phyloP scores from a whole-genome alignment of 2,888 invertebrate genomes.

The Acholoe squamosa region DNA sequence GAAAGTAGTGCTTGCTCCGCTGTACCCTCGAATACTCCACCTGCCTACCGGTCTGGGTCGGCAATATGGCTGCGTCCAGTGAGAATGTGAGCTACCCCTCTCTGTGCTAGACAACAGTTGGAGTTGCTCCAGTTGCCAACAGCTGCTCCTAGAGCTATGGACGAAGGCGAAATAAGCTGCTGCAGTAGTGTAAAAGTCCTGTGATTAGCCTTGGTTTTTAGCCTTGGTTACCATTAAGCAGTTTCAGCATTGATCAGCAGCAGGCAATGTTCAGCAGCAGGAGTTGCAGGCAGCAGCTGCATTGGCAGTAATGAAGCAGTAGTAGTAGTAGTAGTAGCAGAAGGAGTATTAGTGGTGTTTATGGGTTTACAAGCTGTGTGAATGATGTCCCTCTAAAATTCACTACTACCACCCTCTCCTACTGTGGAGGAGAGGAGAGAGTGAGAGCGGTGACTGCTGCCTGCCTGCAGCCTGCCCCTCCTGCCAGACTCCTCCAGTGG shows the following conservation, averaged over 20 bases:
- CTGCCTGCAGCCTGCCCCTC: neutral
- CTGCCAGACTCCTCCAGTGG: neutral
- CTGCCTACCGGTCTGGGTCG: too few relatives aligned
- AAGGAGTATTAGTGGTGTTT: neutral
- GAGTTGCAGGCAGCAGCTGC: neutral
- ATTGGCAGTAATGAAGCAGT: neutral
- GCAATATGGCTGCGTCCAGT: too few relatives aligned
- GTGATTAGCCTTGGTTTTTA: too few relatives aligned
- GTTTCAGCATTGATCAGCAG: neutral
- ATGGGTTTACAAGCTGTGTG: neutral
- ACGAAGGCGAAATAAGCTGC: too few relatives aligned
- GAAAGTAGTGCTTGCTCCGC: too few relatives aligned
- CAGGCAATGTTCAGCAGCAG: neutral
- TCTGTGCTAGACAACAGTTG: neutral
- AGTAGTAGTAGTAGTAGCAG: neutral
- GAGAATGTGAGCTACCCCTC: too few relatives aligned
- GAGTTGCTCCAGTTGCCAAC: too few relatives aligned
- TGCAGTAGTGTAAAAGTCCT: too few relatives aligned
- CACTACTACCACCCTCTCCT: slow-evolving; percentile 21
- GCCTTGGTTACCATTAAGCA: neutral
- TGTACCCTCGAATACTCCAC: too few relatives aligned
- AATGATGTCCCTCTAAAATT: neutral
- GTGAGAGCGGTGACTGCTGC: neutral
- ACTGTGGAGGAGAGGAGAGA: slow-evolving; percentile 8
- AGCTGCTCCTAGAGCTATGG: too few relatives aligned